Evolutionary conservation across 2,888 invertebrate genomes (phyloP).

Genomic region (Sesamia inferens): DNA sequence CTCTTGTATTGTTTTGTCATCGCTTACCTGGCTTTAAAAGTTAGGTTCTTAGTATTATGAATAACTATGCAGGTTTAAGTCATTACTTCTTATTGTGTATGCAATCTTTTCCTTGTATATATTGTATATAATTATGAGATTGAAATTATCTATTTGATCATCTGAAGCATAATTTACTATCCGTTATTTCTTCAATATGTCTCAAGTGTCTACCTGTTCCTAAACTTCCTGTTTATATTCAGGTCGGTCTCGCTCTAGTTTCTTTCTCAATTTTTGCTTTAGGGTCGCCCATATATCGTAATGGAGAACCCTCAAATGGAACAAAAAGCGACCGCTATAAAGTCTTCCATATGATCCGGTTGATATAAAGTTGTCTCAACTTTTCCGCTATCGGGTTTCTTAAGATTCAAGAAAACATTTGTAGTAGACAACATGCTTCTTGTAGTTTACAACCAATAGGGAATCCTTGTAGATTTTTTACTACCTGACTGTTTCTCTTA

Average conservation of each 20-base stretch:
- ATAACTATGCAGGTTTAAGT: constrained; percentile 22
- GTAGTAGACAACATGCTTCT: constrained; percentile 49
- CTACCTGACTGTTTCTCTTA: constrained; percentile 1
- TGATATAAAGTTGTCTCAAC: constrained; percentile 58
- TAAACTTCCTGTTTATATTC: constrained; percentile 46
- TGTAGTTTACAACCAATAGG: constrained; percentile 31
- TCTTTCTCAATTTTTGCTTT: constrained; percentile 35
- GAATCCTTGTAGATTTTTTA: constrained; percentile 30
- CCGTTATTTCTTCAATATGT: not conserved
- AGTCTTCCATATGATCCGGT: constrained; percentile 59
- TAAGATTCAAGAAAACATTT: constrained; percentile 52
- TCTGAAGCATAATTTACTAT: not conserved
- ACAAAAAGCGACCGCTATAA: constrained; percentile 55
- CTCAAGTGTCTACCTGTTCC: constrained; percentile 28
- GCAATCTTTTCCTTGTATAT: constrained; percentile 6
- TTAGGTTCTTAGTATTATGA: constrained; percentile 20
- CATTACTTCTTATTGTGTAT: constrained; percentile 9
- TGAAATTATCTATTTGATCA: constrained; percentile 2
- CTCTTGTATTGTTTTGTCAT: constrained; percentile 5
- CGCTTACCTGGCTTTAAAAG: constrained; percentile 1
- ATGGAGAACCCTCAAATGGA: constrained; percentile 43
- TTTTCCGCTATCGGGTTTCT: constrained; percentile 56
- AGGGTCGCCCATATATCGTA: constrained; percentile 51
- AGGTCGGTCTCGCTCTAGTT: constrained; percentile 49
- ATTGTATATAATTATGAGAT: not conserved